Evolutionary conservation across 2,113 vertebrate species (phyloP).

Genomic region (Odontophorus gujanensis): DNA sequence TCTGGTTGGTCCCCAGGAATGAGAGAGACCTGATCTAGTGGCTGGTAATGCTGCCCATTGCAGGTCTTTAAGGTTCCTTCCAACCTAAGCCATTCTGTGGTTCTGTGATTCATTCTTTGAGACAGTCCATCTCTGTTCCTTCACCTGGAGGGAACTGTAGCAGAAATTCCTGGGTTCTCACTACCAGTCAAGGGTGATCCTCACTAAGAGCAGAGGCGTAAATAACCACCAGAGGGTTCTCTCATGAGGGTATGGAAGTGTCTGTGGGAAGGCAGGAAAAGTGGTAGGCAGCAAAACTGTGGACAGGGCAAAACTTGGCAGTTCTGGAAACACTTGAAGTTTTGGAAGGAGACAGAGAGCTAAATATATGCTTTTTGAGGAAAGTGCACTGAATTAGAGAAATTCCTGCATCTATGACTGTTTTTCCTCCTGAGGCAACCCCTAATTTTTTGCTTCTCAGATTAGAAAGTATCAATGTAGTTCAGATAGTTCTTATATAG

Average conservation of each 20-base stretch:
- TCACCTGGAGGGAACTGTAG: neutral
- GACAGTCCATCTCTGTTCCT: neutral
- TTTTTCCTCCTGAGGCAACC: neutral
- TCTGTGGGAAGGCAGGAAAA: neutral
- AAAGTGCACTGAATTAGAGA: neutral
- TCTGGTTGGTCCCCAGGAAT: neutral
- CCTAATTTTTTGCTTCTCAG: neutral
- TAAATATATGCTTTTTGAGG: neutral
- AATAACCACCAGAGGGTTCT: neutral
- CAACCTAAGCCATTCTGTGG: neutral
- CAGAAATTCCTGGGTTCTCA: accelerated
- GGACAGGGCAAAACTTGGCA: neutral
- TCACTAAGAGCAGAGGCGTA: neutral
- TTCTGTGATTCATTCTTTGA: neutral
- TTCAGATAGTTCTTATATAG: neutral
- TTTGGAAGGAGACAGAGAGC: neutral
- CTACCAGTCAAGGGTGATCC: neutral
- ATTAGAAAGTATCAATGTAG: neutral
- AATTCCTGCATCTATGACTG: neutral
- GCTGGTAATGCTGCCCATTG: neutral
- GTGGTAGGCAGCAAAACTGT: neutral
- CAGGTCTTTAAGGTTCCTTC: neutral
- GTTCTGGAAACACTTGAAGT: neutral
- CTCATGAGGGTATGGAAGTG: accelerated
- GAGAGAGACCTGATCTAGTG: neutral